A percentile compares a stretch with the other conserved stretches of the same genome.
These are phyloP conservation scores for Drosophila nikananu DNA, from an alignment of 1,140 invertebrate species.

Conservation along the genomic window DNA sequence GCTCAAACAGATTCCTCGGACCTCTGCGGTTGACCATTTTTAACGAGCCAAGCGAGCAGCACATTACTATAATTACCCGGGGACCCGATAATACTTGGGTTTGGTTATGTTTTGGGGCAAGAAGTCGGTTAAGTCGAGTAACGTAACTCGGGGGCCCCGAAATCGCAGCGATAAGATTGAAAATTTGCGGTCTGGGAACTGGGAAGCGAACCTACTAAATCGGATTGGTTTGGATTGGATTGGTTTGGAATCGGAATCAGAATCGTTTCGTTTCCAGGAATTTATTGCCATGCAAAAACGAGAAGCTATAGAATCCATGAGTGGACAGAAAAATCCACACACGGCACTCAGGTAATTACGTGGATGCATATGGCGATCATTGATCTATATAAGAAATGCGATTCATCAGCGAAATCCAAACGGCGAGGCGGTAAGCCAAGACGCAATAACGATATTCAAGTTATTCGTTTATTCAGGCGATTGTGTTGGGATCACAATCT, in stretches of 20 bases:
- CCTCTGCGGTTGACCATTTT: constrained; percentile 43
- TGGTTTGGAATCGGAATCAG: neutral
- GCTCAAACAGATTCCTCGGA: constrained; percentile 27
- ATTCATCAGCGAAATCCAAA: constrained; percentile 57
- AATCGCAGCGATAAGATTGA: constrained; percentile 47
- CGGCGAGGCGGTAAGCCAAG: constrained; percentile 37
- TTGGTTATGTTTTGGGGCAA: neutral
- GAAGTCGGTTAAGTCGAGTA: constrained; percentile 1
- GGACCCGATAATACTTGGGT: constrained; percentile 10
- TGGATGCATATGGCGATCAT: constrained; percentile 46
- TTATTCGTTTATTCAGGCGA: constrained; percentile 3
- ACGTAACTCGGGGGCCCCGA: constrained; percentile 23
- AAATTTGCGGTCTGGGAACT: constrained; percentile 51
- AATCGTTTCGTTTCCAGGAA: constrained; percentile 41
- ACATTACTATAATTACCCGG: constrained; percentile 31
- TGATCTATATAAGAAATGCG: constrained; percentile 59
- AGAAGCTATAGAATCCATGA: constrained; percentile 32
- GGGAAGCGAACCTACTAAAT: constrained; percentile 2
- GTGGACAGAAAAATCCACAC: constrained; percentile 41
- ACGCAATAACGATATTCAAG: constrained; percentile 27
- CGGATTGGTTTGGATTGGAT: constrained; percentile 1
- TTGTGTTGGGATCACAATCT: constrained; percentile 18
- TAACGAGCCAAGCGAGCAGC: constrained; percentile 21
- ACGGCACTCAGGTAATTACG: constrained; percentile 25
- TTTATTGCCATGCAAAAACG: constrained; percentile 24